Evolutionary conservation across 2,888 invertebrate genomes (phyloP).

Genomic region (Xestia rhomboidea): DNA sequence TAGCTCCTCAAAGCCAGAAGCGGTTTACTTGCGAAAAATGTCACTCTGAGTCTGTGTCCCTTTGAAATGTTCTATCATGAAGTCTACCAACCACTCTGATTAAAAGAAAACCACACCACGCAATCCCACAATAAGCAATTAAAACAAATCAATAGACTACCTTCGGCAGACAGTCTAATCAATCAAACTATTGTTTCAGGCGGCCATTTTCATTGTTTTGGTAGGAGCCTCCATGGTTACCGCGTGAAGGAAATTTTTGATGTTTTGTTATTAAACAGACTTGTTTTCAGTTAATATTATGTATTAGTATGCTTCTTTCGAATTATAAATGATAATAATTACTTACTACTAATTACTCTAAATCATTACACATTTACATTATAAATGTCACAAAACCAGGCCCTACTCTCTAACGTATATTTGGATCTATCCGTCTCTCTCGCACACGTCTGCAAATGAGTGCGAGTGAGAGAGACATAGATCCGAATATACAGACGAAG

Average conservation of each 20-base stretch:
- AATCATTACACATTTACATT: background rate
- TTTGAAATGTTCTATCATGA: background rate
- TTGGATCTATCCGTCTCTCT: too few species aligned
- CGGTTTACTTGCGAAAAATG: background rate
- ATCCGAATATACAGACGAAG: too few species aligned
- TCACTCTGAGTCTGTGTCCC: background rate
- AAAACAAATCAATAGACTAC: constrained; percentile 52
- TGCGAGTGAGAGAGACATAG: too few species aligned
- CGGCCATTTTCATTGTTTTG: constrained; percentile 49
- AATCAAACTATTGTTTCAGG: constrained; percentile 50
- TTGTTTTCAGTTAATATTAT: background rate
- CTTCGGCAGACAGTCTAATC: constrained; percentile 24
- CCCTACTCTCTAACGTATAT: too few species aligned
- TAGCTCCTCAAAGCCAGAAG: background rate
- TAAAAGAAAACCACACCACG: background rate
- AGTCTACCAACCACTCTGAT: background rate
- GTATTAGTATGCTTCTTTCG: background rate
- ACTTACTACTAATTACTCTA: background rate
- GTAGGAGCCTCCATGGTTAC: constrained; percentile 38
- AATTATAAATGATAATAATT: background rate
- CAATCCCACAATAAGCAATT: background rate
- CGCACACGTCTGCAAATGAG: too few species aligned
- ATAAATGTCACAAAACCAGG: background rate
- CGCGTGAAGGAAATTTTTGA: constrained; percentile 8
- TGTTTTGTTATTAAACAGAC: constrained; percentile 9